These are phyloP conservation scores for Phalangium opilio DNA, from an alignment of 2,888 invertebrate species.

Conservation along the genomic window DNA sequence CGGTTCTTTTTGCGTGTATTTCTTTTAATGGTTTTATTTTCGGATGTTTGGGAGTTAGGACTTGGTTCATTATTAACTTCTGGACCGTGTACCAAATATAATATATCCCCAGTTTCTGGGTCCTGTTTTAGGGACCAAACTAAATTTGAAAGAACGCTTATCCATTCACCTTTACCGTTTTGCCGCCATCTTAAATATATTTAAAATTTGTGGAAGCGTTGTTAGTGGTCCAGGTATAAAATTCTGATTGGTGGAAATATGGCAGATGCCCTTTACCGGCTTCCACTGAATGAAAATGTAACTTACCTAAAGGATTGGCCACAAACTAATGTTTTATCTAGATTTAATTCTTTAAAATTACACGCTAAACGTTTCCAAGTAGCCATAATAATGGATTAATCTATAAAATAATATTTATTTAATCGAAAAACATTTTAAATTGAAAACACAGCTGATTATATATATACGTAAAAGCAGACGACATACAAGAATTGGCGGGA, in stretches of 20 bases:
- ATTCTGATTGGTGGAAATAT: too few species aligned
- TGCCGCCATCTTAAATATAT: constrained; percentile 42
- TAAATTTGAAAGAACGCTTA: constrained; percentile 6
- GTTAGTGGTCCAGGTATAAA: too few species aligned
- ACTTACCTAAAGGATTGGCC: constrained; percentile 21
- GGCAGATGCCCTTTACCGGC: neutral
- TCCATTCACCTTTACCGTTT: constrained; percentile 12
- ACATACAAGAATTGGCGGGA: too few species aligned
- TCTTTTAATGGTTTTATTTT: constrained; percentile 43
- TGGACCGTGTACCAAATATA: constrained; percentile 6
- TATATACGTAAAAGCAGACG: too few species aligned
- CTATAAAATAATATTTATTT: too few species aligned
- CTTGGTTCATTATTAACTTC: neutral
- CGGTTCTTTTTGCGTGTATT: constrained; percentile 4
- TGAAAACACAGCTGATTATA: too few species aligned
- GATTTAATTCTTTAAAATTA: constrained; percentile 19
- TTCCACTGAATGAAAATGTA: neutral
- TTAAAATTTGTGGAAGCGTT: too few species aligned
- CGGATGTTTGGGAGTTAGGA: constrained; percentile 15
- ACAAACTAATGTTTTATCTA: constrained; percentile 18
- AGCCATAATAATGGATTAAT: too few species aligned
- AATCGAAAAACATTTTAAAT: too few species aligned
- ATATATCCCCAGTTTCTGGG: constrained; percentile 6
- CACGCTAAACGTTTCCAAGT: constrained; percentile 8
- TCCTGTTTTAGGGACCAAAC: constrained; percentile 15